Evolutionary conservation across 64 coral and sea anemone genomes (phyloP).

Genomic region (Pocillopora damicornis): DNA sequence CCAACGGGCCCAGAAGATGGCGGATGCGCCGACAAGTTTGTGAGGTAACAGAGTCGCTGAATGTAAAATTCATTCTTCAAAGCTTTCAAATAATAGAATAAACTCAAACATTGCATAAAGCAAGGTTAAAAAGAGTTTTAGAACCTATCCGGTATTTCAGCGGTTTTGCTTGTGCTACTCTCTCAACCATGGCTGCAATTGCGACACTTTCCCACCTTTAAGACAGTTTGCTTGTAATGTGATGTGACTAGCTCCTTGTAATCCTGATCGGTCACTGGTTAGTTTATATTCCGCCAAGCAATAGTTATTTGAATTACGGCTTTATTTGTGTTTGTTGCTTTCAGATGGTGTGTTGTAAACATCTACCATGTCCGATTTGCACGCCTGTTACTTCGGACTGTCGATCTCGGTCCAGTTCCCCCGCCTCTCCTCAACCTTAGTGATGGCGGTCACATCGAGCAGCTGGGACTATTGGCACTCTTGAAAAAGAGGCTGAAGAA

Average conservation of each 20-base stretch:
- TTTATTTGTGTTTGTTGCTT: neutral
- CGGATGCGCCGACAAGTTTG: conserved; percentile 22
- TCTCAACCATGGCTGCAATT: no score
- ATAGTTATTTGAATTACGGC: neutral
- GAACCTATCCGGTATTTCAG: no score
- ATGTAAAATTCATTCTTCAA: no score
- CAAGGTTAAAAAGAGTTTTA: no score
- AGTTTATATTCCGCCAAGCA: no score
- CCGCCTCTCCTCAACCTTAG: conserved; percentile 74
- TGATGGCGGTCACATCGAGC: conserved; percentile 77
- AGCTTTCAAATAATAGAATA: no score
- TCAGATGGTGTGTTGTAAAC: conserved; percentile 77
- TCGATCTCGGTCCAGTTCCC: conserved; percentile 66
- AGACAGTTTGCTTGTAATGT: no score
- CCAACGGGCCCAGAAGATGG: conserved; percentile 7
- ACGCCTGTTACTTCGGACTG: conserved; percentile 52
- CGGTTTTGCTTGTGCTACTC: no score
- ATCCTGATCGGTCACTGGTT: no score
- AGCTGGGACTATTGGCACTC: conserved; percentile 60
- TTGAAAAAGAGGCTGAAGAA: conserved; percentile 72
- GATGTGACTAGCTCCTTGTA: no score
- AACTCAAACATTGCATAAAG: no score
- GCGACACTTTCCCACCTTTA: no score
- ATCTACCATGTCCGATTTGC: conserved; percentile 73
- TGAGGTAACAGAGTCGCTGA: conserved; percentile 1